Evolutionary conservation across 2,888 invertebrate species (phyloP), one percentile per base, ranked within the genome.

Genomic region (Limnephilus marmoratus): DNA sequence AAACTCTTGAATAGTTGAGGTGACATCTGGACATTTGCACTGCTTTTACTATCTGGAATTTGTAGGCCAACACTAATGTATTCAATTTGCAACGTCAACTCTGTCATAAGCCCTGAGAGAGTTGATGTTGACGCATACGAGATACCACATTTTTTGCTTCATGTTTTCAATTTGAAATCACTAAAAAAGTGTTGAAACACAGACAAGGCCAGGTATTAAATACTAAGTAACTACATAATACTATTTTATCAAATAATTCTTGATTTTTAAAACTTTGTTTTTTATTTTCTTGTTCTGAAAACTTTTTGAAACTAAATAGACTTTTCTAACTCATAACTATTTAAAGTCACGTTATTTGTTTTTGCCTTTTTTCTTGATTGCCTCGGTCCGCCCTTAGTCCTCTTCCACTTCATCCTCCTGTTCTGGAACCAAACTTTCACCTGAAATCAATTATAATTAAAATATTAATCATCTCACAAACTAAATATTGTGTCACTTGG

Each of bases 371-470:
- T 95, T 94, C 95, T 96, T 0, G 93, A 94, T 86, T 95, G 94
- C 94, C 95, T 96, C 0, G 95, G 94, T 45, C 96, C 97, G 24
- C 97, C 97, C 95, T 98, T 98, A 5, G 98, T 98, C 92, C 98
- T 96, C 95, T 98, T 98, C 97, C 98, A 98, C 94, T 98, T 98
- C 98, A 98, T 98, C 94, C 98, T 96, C 94, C 98, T 96, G 94
- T 98, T 98, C 95, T 98, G 98, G 94, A 98, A 98, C 98, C 98
- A 98, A 49, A 98, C 98, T 95, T 98, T 98, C 1, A 98, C 98
- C 98, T 98, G 94, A 53, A 94, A 94, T 34, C 13, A 82, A 68
- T 68, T 68, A 9, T 9, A 49, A 15, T 49, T 15, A 49, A 49
- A 49, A 13, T 68, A 24, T 68, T 68, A 68, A 68, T 9, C 68